Percentiles rank a stretch among this genome's conserved stretches.
Evolutionary conservation across 2,797 vertebrate species (phyloP).

Genomic region (Sciurus carolinensis): DNA sequence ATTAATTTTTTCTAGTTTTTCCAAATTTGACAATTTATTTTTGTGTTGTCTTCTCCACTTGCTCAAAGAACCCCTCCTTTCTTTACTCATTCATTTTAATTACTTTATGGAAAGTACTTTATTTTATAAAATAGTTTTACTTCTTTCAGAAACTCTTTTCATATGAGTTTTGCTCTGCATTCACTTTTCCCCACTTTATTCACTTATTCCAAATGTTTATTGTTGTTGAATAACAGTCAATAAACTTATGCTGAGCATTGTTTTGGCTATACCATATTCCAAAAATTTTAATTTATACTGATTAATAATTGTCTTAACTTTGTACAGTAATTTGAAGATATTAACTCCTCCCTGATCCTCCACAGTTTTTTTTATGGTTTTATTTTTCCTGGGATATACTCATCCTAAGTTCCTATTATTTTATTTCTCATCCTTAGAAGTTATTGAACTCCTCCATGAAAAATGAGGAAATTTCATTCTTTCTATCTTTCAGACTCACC

Average conservation of each 20-base stretch:
- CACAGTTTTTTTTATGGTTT: not conserved
- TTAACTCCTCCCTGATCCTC: not conserved
- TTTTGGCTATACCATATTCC: not conserved
- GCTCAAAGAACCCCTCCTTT: not conserved
- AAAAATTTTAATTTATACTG: not conserved
- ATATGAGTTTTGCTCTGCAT: not conserved
- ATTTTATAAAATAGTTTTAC: not conserved
- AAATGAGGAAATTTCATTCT: not conserved
- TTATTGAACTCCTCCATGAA: not conserved
- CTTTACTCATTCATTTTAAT: not conserved
- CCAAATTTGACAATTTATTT: not conserved
- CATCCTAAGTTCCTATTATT: not conserved
- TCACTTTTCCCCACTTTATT: not conserved
- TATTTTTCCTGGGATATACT: not conserved
- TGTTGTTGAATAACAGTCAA: conserved; percentile 21
- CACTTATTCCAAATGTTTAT: conserved; percentile 21
- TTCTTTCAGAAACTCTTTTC: not conserved
- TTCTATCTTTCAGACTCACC: not conserved
- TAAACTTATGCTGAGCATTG: not conserved
- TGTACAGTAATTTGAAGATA: not conserved
- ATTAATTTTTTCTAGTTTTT: not conserved
- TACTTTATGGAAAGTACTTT: not conserved
- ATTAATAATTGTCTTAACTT: conserved; percentile 34
- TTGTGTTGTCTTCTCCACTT: not conserved
- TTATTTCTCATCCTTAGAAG: not conserved